Conservation (phyloP, 2,797 vertebrate species). For the Gymnopithys bicolor region DNA sequence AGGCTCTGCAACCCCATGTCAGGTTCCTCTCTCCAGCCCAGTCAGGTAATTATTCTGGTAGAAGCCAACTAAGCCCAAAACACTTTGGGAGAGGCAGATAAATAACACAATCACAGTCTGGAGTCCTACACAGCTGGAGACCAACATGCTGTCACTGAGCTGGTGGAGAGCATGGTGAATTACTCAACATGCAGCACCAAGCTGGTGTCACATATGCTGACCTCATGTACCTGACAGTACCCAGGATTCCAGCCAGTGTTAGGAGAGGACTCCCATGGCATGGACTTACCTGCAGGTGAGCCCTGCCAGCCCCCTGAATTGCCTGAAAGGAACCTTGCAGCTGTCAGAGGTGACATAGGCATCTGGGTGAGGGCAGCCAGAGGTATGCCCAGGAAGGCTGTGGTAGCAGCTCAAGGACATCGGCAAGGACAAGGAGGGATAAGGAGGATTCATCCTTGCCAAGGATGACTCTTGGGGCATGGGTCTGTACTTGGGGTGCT, state of each 20-base stretch:
- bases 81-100: neutral
- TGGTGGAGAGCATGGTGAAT: neutral
- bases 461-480: neutral
- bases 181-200: neutral
- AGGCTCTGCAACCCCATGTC: neutral
- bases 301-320: neutral
- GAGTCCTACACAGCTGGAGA: neutral
- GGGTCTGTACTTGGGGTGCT: neutral
- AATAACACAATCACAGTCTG: neutral
- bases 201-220: neutral
- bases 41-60: neutral
- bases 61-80: neutral
- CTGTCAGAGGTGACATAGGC: rapidly evolving
- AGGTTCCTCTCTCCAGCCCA: neutral
- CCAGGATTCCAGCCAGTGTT: neutral
- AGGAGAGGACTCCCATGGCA: neutral
- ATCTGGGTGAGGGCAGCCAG: neutral
- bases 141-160: rapidly evolving
- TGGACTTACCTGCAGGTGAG: neutral
- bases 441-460: neutral
- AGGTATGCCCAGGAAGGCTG: neutral
- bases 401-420: neutral
- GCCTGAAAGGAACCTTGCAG: neutral
- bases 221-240: rapidly evolving
- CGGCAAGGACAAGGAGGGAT: rapidly evolving